Evolutionary conservation across 35 echinoderm and acorn worm genomes (phyloP), one percentile per base, ranked within the genome.

Genomic region (Apostichopus japonicus): DNA sequence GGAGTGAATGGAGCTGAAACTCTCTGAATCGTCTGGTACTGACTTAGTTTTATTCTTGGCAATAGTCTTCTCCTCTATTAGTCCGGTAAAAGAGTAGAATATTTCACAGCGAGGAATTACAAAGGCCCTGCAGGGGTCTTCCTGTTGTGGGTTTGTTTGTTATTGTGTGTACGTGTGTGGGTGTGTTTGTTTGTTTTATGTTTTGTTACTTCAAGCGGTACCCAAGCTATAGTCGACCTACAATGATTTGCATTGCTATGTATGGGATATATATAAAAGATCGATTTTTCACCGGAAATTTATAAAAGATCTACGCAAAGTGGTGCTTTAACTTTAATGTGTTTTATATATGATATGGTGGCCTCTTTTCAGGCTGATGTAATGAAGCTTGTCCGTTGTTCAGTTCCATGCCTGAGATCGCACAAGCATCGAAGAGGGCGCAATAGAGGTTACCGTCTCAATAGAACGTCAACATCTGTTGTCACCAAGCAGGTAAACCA

Each of bases 341-440:
- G 14, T 67, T 11, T 9, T 19, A 11, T 67, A 19, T 10, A 67
- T 11, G 19, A 67, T 5, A 11, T 67, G 11, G 11, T 54, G 1
- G 8, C 16, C 13, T 17, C 2, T 17, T 6, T 54, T 15, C 54
- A 83, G 79, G 79, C 51, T 54, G 79, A 83, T 83, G 24, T 83
- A 4, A 55, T 44, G 54, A 83, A 83, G 79, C 54, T 83, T 11
- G 33, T 83, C 33, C 44, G 79, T 54, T 83, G 79, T 17, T 83
- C 79, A 6, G n/a, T 83, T 6, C 79, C 79, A 14, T 83, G 79
- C 54, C 5, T 83, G 11, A 67, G 63, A 67, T 67, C 79, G 3
- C 7, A 54, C 44, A 83, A 54, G 54, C 79, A 52, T 14, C 79
- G 79, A 11, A 13, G 79, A 54, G 79, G 11, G 10, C 51, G 54